Conservation (phyloP, 2,797 vertebrate genomes). For the Euthynnus affinis region DNA sequence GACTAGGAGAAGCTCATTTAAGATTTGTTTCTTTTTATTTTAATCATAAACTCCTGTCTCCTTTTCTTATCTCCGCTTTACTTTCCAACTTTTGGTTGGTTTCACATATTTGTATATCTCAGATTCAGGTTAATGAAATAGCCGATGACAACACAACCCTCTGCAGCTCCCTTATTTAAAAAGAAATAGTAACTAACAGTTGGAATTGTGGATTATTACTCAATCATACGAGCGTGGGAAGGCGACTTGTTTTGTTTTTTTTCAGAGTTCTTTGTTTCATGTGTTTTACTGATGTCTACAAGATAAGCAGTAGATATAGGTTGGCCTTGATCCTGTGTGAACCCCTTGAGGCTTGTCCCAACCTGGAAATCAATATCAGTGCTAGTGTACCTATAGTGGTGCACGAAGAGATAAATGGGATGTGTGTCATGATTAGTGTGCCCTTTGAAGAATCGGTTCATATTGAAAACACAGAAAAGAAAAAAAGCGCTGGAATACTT, state of each 20-base stretch:
- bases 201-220: not conserved
- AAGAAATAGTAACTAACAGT: not conserved
- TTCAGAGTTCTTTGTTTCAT: not conserved
- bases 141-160: not conserved
- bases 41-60: not conserved
- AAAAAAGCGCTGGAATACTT: not conserved
- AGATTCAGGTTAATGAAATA: not conserved
- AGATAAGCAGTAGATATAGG: conserved; percentile 48
- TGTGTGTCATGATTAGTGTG: conserved; percentile 37
- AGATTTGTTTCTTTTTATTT: not conserved
- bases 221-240: not conserved
- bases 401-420: conserved; percentile 48
- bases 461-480: conserved; percentile 15
- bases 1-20: not conserved
- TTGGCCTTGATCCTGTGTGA: conserved; percentile 59
- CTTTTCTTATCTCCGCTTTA: too few relatives aligned
- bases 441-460: conserved; percentile 52
- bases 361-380: conserved; percentile 49
- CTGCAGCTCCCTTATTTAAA: not conserved
- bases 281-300: conserved; percentile 27
- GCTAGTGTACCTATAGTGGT: conserved; percentile 4
- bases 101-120: too few relatives aligned
- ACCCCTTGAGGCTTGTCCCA: conserved; percentile 40
- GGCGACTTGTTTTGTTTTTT: conserved; percentile 24
- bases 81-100: too few relatives aligned